Evolutionary conservation across 2,113 vertebrate genomes (phyloP).

Genomic region (Anguilla japonica): DNA sequence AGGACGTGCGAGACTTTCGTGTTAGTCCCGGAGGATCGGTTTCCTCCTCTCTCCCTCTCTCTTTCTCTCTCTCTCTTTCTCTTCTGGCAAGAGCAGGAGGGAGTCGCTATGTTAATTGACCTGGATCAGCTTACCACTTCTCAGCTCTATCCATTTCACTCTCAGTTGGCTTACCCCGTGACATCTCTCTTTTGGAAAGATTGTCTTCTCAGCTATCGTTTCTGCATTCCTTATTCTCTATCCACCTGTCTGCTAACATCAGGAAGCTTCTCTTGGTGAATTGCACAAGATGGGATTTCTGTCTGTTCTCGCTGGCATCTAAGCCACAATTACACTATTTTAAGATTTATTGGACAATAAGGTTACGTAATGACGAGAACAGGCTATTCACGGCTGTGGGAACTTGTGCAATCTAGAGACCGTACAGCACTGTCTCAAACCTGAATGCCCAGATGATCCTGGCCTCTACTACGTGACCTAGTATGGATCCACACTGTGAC

Average conservation of each 20-base stretch:
- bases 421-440: no score
- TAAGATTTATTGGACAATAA: no score
- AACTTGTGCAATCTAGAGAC: no score
- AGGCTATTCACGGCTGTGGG: no score
- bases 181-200: constrained; percentile 43
- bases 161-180: constrained; percentile 4
- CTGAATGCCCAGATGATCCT: no score
- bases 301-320: no score
- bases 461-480: no score
- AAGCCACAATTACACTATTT: no score
- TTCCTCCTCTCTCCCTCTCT: constrained; percentile 30
- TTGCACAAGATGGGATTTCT: background rate
- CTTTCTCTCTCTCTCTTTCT: constrained; percentile 19
- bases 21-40: constrained; percentile 41
- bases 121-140: constrained; percentile 38
- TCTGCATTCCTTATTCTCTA: constrained; percentile 11
- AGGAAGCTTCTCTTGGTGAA: background rate
- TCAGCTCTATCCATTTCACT: constrained; percentile 19
- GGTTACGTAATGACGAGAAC: no score
- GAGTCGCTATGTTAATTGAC: constrained; percentile 24
- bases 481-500: no score
- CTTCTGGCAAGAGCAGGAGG: constrained; percentile 36
- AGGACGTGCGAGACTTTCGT: constrained; percentile 10
- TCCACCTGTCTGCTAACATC: background rate
- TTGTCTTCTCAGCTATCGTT: constrained; percentile 28